A percentile compares a stretch with the other conserved stretches of the same genome.
phyloP scores from a whole-genome alignment of 2,113 vertebrate genomes.

The Rutilus rutilus region DNA sequence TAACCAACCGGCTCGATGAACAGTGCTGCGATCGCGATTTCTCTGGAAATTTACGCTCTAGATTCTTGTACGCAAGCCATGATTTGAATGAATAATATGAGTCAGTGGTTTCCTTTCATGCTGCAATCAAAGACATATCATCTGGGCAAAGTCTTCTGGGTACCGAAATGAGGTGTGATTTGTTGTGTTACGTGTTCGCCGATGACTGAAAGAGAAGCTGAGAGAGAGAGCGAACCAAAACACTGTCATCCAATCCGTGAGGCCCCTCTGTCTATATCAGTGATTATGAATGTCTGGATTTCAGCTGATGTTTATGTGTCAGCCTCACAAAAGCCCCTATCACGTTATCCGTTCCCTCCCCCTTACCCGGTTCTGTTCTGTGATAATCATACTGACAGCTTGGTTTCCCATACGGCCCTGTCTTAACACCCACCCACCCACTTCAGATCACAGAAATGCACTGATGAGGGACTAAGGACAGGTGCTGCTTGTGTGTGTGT shows the following conservation, averaged over 20 bases:
- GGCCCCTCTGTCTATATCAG: background rate
- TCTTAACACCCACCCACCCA: conserved; percentile 20
- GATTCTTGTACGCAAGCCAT: conserved; percentile 54
- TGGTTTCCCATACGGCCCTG: conserved; percentile 20
- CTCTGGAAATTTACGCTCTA: background rate
- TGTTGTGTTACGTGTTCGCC: background rate
- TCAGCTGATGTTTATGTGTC: conserved; percentile 32
- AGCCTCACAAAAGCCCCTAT: background rate
- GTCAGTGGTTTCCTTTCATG: conserved; percentile 30
- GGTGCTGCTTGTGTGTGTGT: conserved; percentile 52
- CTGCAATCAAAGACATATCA: conserved; percentile 42
- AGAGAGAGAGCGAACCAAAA: background rate
- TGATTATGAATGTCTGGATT: conserved; percentile 1
- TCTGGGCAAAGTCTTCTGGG: conserved; percentile 17
- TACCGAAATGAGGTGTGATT: conserved; percentile 23
- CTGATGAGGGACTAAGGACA: conserved; percentile 61
- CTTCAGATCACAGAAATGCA: conserved; percentile 20
- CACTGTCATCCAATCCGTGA: background rate
- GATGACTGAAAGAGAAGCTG: background rate
- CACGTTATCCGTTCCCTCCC: background rate
- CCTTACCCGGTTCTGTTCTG: conserved; percentile 53
- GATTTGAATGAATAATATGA: conserved; percentile 29
- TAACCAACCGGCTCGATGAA: background rate
- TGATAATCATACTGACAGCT: conserved; percentile 56
- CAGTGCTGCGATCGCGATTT: background rate